Percentiles rank a stretch among this genome's conserved stretches.
These are phyloP conservation scores for Caerostris extrusa DNA, from an alignment of 1,140 invertebrate species.

Conservation along the genomic window DNA sequence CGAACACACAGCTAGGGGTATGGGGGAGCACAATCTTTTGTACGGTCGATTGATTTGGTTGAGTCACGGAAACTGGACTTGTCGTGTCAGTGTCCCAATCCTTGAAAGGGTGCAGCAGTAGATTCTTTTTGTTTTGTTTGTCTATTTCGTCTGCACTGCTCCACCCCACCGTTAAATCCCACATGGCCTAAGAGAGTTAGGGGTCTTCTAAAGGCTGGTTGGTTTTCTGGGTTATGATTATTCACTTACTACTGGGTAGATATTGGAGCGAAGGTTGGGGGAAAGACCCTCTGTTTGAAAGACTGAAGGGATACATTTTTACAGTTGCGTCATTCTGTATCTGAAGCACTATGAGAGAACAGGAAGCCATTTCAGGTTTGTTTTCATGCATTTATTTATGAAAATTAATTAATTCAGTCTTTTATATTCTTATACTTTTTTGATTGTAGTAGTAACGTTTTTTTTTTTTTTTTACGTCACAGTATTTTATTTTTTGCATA, in stretches of 20 bases:
- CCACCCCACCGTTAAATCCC: neutral
- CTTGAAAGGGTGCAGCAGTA: neutral
- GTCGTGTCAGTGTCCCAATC: constrained; percentile 62
- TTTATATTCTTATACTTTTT: too few relatives aligned
- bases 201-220: neutral
- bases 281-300: neutral
- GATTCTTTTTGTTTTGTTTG: neutral
- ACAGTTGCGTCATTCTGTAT: neutral
- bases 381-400: too few relatives aligned
- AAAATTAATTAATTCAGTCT: too few relatives aligned
- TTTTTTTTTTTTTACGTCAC: too few relatives aligned
- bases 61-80: constrained; percentile 70
- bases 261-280: neutral
- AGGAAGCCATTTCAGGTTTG: too few relatives aligned
- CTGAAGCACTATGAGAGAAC: neutral
- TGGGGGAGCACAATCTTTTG: constrained; percentile 59
- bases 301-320: neutral
- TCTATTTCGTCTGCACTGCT: constrained; percentile 7
- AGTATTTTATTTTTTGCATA: too few relatives aligned
- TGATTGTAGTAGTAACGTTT: too few relatives aligned
- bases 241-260: constrained; percentile 46
- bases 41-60: constrained; percentile 66
- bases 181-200: constrained; percentile 13
- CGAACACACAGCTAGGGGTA: constrained; percentile 2
- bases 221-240: constrained; percentile 70